Conservation (phyloP, 2,797 vertebrate species). For the Melanotaenia trifasciata region DNA sequence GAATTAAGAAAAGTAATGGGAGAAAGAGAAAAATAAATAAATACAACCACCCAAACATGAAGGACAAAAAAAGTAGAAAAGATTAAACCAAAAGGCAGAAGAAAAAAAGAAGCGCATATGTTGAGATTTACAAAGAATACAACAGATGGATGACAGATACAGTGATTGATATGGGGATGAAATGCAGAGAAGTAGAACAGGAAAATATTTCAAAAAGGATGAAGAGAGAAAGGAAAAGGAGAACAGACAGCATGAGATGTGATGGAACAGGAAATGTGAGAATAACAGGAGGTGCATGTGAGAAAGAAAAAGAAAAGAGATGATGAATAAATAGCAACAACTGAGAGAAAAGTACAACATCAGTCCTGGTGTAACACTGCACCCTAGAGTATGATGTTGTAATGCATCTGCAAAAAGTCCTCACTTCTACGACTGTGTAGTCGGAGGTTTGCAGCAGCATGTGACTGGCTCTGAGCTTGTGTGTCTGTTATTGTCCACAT, state of each 20-base stretch:
- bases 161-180: slow-evolving; percentile 18
- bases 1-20: slow-evolving; percentile 15
- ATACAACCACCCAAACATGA: not conserved
- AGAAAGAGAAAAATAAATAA: not conserved
- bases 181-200: slow-evolving; percentile 5
- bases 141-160: slow-evolving; percentile 14
- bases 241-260: slow-evolving; percentile 24
- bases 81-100: slow-evolving; percentile 6
- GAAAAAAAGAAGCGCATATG: not conserved
- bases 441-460: not conserved
- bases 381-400: slow-evolving; percentile 63
- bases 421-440: slow-evolving; percentile 1
- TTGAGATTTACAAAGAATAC: slow-evolving; percentile 27
- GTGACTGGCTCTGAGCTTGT: not conserved
- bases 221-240: slow-evolving; percentile 20
- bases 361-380: slow-evolving; percentile 72
- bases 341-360: slow-evolving; percentile 3
- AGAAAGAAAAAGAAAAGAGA: slow-evolving; percentile 9
- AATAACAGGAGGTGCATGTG: slow-evolving; percentile 14
- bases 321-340: slow-evolving; percentile 29
- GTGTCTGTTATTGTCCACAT: not conserved
- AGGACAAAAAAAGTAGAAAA: not conserved
- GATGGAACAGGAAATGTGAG: slow-evolving; percentile 25
- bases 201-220: slow-evolving; percentile 27
- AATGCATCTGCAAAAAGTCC: slow-evolving; percentile 8